Conservation (phyloP, 2,797 vertebrate genomes). For the Arctocebus calabarensis region DNA sequence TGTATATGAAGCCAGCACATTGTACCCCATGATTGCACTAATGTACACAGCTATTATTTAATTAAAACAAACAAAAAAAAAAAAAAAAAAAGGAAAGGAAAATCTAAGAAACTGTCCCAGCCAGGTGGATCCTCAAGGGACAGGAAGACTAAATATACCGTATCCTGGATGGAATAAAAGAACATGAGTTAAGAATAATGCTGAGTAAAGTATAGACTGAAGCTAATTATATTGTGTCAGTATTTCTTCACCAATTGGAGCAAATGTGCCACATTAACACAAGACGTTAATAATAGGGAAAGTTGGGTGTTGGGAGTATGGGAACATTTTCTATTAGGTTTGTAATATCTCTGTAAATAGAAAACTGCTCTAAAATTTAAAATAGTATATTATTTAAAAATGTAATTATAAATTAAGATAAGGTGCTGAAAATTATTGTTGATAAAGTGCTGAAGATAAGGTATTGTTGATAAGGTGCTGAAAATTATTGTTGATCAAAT, state of each 20-base stretch:
- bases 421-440: neutral
- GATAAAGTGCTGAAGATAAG: too few species aligned
- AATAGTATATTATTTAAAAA: neutral
- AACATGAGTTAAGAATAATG: neutral
- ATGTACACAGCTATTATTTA: too few species aligned
- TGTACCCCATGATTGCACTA: too few species aligned
- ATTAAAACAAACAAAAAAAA: too few species aligned
- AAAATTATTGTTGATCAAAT: neutral
- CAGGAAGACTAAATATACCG: neutral
- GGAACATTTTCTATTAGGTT: neutral
- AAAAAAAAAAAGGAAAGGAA: neutral
- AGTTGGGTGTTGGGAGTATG: too few species aligned
- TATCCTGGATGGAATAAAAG: neutral
- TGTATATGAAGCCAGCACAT: too few species aligned
- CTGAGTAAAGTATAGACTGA: neutral
- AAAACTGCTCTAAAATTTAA: neutral
- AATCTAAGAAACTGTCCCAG: neutral
- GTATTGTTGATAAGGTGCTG: neutral
- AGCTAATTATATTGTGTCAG: neutral
- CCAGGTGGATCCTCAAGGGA: neutral
- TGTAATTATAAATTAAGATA: too few species aligned
- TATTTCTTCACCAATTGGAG: neutral
- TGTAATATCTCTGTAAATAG: neutral
- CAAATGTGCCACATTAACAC: neutral
- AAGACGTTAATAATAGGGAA: too few species aligned